Evolutionary conservation across 2,797 vertebrate species (phyloP).

Genomic region (Florisuga fusca): DNA sequence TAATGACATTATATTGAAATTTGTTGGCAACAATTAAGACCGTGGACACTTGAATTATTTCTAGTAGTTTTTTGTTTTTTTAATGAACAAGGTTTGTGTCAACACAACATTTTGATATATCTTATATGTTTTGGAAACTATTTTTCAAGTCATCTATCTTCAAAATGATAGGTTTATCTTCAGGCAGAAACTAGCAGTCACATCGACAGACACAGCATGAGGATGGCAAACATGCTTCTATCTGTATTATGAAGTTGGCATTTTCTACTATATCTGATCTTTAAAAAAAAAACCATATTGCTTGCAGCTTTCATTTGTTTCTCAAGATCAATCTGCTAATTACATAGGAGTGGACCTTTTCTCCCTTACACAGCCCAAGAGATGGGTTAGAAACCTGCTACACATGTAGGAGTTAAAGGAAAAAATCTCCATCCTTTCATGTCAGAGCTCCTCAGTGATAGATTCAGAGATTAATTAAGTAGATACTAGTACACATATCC

Average conservation of each 20-base stretch:
- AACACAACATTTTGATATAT: not conserved
- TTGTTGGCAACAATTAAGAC: rapidly evolving
- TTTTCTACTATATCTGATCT: not conserved
- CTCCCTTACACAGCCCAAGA: not conserved
- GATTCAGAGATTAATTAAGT: not conserved
- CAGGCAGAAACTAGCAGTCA: not conserved
- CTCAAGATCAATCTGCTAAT: not conserved
- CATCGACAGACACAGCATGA: not conserved
- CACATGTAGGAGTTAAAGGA: not conserved
- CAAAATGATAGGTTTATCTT: not conserved
- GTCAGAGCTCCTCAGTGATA: not conserved
- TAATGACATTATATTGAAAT: not conserved
- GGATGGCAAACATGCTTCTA: not conserved
- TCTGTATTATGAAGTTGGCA: not conserved
- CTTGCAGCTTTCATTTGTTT: not conserved
- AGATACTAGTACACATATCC: not conserved
- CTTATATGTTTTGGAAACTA: not conserved
- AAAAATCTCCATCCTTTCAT: not conserved
- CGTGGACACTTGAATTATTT: not conserved
- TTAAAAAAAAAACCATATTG: not conserved
- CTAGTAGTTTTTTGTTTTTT: not conserved
- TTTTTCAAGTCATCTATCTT: not conserved
- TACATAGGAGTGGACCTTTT: not conserved
- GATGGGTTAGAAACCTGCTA: not conserved
- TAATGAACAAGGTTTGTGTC: not conserved